A percentile compares a stretch with the other conserved stretches of the same genome.
Conservation (phyloP, 2,888 invertebrate species). For the Cephus nigrinus region DNA sequence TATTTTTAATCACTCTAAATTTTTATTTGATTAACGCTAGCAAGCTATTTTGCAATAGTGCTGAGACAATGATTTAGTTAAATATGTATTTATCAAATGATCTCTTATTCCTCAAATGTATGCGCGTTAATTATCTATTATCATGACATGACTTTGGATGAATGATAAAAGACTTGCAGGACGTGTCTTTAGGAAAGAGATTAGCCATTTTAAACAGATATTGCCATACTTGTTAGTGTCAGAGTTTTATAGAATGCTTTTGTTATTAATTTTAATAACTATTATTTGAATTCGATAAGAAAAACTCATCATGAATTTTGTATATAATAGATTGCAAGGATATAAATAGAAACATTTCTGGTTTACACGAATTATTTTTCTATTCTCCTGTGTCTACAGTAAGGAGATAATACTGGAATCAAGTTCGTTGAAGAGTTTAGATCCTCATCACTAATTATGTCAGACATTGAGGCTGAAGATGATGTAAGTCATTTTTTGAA, state of each 20-base stretch:
- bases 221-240: not conserved
- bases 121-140: not conserved
- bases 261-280: not conserved
- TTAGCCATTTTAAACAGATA: not conserved
- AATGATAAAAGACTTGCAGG: not conserved
- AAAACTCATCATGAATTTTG: not conserved
- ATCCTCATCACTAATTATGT: constrained; percentile 41
- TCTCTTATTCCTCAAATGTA: not conserved
- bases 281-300: not conserved
- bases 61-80: not conserved
- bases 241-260: not conserved
- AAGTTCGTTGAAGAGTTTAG: not conserved
- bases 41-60: not conserved
- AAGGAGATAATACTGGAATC: not conserved
- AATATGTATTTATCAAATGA: not conserved
- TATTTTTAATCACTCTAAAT: not conserved
- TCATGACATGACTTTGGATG: not conserved
- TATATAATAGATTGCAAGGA: not conserved
- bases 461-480: constrained; percentile 60
- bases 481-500: constrained; percentile 44
- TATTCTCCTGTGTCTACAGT: not conserved
- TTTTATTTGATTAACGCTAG: not conserved
- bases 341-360: not conserved
- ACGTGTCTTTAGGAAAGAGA: not conserved
- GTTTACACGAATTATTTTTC: not conserved